Base-by-base conservation (phyloP, 2,113 vertebrate species). In the Scomber scombrus region DNA sequence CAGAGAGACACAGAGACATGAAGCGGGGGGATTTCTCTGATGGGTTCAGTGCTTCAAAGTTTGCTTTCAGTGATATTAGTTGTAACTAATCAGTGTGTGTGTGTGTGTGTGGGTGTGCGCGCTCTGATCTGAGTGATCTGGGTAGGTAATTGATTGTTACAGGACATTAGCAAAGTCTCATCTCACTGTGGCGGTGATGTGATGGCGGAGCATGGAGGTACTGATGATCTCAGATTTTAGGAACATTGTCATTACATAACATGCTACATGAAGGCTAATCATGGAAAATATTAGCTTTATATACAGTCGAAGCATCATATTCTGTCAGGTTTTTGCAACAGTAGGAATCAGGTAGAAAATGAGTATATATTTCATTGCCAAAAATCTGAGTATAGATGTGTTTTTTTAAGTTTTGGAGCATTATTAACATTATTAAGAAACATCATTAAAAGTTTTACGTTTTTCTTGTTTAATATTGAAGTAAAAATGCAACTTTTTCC, bases 101-200 rank as follows among this genome's bases (percentile, higher is more conserved):
- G 76, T 43, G 72, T 29, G 75, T 64, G 76, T 11, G 65, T 43
- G 16, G 7, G 18, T 23, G 72, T 21, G 75, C 61, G 76, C 10
- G 61, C 26, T 47, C 45, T 68, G 65, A 85, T 81, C 10, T 14
- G 40, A n/a, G 18, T 45, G 63, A 58, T 65, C 64, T 65, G 57
- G 56, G 46, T 3, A 26, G 46, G 49, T 78, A 71, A 86, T 56
- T 77, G 85, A 82, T 85, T 75, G 82, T 89, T 87, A 87, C 64
- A 87, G 85, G 67, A 82, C 82, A 84, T 88, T 92, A 91, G 70
- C 60, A 58, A 45, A 79, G 71, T 63, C 81, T 78, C 82, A 75
- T 85, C 80, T 90, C 87, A 82, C 11, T 66, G 72, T 64, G 64
- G 58, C 56, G 56, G 23, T 79, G 64, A 91, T 73, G 49, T 78